Evolutionary conservation across 64 coral and sea anemone genomes (phyloP), one percentile per base, ranked within the genome.

Genomic region (Pocillopora verrucosa): DNA sequence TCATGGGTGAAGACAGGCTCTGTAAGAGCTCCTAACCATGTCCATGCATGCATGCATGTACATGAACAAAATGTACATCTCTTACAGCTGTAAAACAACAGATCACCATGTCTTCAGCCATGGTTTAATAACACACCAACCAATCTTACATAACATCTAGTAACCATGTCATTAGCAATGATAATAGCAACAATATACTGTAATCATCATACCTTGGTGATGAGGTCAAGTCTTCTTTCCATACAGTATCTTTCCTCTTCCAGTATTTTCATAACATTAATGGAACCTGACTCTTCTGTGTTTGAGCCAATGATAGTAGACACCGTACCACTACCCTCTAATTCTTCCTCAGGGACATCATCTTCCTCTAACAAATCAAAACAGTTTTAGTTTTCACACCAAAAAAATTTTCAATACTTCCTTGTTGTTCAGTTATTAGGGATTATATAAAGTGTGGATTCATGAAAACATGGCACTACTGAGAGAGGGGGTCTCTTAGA

Each of bases 171-270:
- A 75, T 5, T 5, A 2, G 12, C 14, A 82, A 34, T 19, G 1
- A 63, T 63, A 60, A n/a, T 36, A 9, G 61, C 16, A 63, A 10
- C 9, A 17, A 75, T 6, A 41, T 24, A 58, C 5, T 20, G 20
- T 22, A 37, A 79, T 37, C 41, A 61, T 30, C 60, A 61, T 76
- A 97, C 95, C 95, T 90, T 97, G 30, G 76, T 80, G 22, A 97
- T 70, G 37, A 97, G 77, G 82, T 97, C 95, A 45, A 97, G 79
- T 61, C 86, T 97, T 64, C 91, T 79, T 77, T 97, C 95, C 58
- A 97, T 89, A 16, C 91, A 89, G 75, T 97, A 97, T 69, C 93
- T 97, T 25, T 97, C 95, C 24, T 97, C 95, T 77, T 97, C 95
- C 74, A 93, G 92, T 67, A 97, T 80, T 73, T 93, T 93, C 63